Evolutionary conservation across 2,888 invertebrate species (phyloP).

Genomic region (Drosophila niveifrons): DNA sequence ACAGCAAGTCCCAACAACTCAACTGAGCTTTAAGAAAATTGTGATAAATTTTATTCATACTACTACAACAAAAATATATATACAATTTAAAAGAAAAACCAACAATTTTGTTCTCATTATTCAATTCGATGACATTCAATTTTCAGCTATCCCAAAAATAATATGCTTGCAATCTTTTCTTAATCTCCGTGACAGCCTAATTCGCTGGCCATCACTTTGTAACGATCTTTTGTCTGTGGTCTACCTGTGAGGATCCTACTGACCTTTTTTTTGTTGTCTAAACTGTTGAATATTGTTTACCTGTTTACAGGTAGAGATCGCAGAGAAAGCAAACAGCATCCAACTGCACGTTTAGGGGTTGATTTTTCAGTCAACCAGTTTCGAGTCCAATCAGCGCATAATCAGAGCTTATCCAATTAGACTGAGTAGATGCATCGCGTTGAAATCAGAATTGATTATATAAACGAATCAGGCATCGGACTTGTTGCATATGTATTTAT

Average conservation of each 20-base stretch:
- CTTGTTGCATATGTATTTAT: neutral
- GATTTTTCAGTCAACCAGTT: constrained; percentile 63
- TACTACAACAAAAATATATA: constrained; percentile 59
- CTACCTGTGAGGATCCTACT: constrained; percentile 37
- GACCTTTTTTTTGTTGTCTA: constrained; percentile 26
- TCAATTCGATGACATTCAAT: constrained; percentile 32
- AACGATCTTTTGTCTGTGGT: constrained; percentile 27
- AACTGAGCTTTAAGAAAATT: constrained; percentile 75
- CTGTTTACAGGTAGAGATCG: constrained; percentile 66
- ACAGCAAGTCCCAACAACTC: constrained; percentile 66
- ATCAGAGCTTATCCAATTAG: constrained; percentile 57
- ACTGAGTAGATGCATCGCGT: constrained; percentile 5
- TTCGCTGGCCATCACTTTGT: constrained; percentile 42
- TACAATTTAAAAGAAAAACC: constrained; percentile 48
- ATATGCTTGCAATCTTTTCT: constrained; percentile 45
- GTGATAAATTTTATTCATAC: constrained; percentile 71
- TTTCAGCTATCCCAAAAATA: constrained; percentile 35
- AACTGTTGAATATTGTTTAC: constrained; percentile 52
- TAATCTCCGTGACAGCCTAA: constrained; percentile 67
- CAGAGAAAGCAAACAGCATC: constrained; percentile 43
- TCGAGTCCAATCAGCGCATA: constrained; percentile 34
- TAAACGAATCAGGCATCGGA: constrained; percentile 11
- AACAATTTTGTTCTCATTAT: constrained; percentile 37
- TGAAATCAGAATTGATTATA: constrained; percentile 28
- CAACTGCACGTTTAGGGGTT: constrained; percentile 56